phyloP scores from a whole-genome alignment of 2,113 vertebrate species.

The Chamaetylas fuelleborni region DNA sequence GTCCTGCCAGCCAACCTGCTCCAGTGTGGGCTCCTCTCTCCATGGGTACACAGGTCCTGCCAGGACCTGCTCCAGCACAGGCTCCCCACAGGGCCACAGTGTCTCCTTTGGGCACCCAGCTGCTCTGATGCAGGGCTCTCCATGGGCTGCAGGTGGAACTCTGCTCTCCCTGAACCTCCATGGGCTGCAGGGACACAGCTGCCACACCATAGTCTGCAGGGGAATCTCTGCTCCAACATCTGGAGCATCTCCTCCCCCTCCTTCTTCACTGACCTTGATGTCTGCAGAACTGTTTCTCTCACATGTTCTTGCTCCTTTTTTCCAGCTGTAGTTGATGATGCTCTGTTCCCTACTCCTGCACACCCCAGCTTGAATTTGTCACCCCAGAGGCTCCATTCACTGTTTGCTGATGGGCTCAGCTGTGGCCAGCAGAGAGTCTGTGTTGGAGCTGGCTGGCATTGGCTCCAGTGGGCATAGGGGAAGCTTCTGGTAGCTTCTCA shows the following conservation, averaged over 20 bases:
- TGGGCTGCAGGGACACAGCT: not conserved
- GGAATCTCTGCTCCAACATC: not conserved
- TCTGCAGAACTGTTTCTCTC: not conserved
- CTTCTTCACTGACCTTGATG: not conserved
- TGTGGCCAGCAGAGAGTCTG: rapidly evolving
- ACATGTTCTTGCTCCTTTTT: not conserved
- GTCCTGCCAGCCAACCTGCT: not conserved
- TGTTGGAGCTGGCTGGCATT: not conserved
- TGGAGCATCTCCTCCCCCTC: not conserved
- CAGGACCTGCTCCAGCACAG: not conserved
- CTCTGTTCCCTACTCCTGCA: not conserved
- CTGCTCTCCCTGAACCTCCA: not conserved
- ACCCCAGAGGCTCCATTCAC: not conserved
- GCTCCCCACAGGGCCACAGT: not conserved
- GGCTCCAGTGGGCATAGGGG: rapidly evolving
- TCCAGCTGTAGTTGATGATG: not conserved
- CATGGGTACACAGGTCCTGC: not conserved
- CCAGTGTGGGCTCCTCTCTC: not conserved
- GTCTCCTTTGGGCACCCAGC: not conserved
- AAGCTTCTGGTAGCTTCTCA: not conserved
- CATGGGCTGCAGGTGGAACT: not conserved
- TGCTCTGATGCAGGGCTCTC: not conserved
- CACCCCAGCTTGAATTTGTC: not conserved
- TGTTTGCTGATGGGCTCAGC: not conserved
- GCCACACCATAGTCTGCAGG: not conserved